Evolutionary conservation across 2,888 invertebrate genomes (phyloP).

Genomic region (Exocentrus adspersus): DNA sequence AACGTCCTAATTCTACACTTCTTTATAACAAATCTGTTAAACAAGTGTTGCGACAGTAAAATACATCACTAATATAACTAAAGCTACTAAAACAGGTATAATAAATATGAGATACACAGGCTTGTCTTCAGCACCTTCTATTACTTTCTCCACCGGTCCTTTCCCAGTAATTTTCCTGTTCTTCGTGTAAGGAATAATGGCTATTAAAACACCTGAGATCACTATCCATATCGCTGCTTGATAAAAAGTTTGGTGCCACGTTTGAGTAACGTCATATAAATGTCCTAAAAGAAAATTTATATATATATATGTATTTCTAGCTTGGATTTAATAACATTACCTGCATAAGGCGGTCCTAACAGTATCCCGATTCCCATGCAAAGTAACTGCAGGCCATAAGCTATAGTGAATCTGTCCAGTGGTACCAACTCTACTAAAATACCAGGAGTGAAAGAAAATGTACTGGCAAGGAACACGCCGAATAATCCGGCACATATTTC

Average conservation of each 20-base stretch:
- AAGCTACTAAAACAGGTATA: conserved; percentile 32
- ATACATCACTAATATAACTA: conserved; percentile 36
- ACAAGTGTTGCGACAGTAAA: conserved; percentile 38
- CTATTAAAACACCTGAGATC: conserved; percentile 77
- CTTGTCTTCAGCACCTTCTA: conserved; percentile 51
- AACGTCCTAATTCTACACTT: too few species aligned
- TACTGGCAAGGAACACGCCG: conserved; percentile 91
- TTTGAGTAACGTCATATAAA: conserved; percentile 72
- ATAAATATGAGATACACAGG: conserved; percentile 33
- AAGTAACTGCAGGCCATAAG: conserved; percentile 88
- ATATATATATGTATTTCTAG: background rate
- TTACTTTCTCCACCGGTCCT: conserved; percentile 65
- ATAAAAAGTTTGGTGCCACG: conserved; percentile 84
- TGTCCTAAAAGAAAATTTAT: conserved; percentile 65
- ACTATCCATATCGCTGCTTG: conserved; percentile 84
- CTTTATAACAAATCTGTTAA: too few species aligned
- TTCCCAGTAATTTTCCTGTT: conserved; percentile 72
- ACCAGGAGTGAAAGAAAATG: conserved; percentile 91
- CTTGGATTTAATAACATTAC: too few species aligned
- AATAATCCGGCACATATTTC: conserved; percentile 70
- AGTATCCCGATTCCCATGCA: conserved; percentile 94
- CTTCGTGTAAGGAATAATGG: conserved; percentile 73
- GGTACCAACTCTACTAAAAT: conserved; percentile 90
- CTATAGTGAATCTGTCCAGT: conserved; percentile 89
- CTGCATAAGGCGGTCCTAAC: conserved; percentile 91